A percentile compares a stretch with the other conserved stretches of the same genome.
phyloP scores from a whole-genome alignment of 2,797 vertebrate species.

The Acanthornis magna region DNA sequence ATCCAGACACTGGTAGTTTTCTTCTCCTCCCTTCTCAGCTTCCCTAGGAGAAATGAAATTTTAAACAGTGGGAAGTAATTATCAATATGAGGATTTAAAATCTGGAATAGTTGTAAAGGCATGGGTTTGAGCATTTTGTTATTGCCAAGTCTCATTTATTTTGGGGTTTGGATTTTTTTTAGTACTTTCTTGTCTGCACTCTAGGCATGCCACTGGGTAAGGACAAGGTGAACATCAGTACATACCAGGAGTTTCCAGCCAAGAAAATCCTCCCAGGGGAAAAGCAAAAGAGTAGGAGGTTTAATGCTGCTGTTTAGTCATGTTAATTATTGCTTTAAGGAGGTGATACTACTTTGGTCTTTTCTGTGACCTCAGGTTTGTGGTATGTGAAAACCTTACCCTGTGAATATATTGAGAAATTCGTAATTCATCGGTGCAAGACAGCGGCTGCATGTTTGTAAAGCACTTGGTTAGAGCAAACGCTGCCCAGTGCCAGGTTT shows the following conservation, averaged over 20 bases:
- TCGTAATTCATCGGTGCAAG: not conserved
- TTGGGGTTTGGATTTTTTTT: not conserved
- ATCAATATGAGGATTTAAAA: not conserved
- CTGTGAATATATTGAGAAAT: not conserved
- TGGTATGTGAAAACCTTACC: not conserved
- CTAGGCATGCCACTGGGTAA: not conserved
- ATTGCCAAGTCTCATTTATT: not conserved
- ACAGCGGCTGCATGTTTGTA: fast-evolving
- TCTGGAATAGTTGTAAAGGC: not conserved
- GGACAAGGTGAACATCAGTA: not conserved
- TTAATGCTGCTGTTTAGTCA: not conserved
- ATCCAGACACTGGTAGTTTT: not conserved
- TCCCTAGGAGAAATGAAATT: not conserved
- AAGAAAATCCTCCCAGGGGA: not conserved
- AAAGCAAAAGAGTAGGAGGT: not conserved
- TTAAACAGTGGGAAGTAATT: not conserved
- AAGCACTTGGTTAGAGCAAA: not conserved
- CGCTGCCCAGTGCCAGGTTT: not conserved
- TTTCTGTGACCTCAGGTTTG: not conserved
- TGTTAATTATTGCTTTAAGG: not conserved
- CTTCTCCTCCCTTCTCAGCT: not conserved
- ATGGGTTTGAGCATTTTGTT: not conserved
- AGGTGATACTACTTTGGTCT: not conserved
- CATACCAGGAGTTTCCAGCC: not conserved
- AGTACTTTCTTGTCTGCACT: not conserved